phyloP scores from a whole-genome alignment of 2,888 invertebrate genomes.

The Dicyrtomina minuta region DNA sequence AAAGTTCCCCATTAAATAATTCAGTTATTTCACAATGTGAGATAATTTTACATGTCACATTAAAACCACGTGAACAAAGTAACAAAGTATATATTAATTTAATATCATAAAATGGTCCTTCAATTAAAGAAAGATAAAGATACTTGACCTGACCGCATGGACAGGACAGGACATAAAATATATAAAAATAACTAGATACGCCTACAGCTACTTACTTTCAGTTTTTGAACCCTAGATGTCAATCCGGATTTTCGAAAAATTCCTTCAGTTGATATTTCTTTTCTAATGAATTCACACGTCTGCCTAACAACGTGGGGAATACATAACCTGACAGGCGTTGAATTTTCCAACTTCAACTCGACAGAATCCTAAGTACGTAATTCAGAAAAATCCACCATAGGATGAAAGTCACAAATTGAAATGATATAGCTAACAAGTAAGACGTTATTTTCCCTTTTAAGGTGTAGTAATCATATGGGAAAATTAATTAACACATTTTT shows the following conservation, averaged over 20 bases:
- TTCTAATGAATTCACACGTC: conserved; percentile 68
- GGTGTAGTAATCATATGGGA: too few relatives aligned
- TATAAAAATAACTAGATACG: too few relatives aligned
- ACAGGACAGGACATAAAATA: too few relatives aligned
- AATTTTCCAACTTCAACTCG: conserved; percentile 16
- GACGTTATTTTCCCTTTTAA: too few relatives aligned
- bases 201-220: conserved; percentile 68
- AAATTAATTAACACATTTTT: too few relatives aligned
- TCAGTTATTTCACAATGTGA: too few relatives aligned
- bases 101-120: neutral
- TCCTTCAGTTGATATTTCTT: conserved; percentile 74
- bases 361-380: conserved; percentile 15
- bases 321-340: neutral
- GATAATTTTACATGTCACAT: too few relatives aligned
- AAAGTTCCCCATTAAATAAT: too few relatives aligned
- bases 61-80: too few relatives aligned
- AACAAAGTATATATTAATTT: too few relatives aligned
- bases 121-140: too few relatives aligned
- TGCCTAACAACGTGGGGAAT: conserved; percentile 73
- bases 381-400: neutral
- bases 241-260: conserved; percentile 87
- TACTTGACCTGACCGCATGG: too few relatives aligned
- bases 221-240: conserved; percentile 75
- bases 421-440: neutral
- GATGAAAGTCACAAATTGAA: neutral